Evolutionary conservation across 2,113 vertebrate genomes (phyloP).

Genomic region (Macroglossus sobrinus): DNA sequence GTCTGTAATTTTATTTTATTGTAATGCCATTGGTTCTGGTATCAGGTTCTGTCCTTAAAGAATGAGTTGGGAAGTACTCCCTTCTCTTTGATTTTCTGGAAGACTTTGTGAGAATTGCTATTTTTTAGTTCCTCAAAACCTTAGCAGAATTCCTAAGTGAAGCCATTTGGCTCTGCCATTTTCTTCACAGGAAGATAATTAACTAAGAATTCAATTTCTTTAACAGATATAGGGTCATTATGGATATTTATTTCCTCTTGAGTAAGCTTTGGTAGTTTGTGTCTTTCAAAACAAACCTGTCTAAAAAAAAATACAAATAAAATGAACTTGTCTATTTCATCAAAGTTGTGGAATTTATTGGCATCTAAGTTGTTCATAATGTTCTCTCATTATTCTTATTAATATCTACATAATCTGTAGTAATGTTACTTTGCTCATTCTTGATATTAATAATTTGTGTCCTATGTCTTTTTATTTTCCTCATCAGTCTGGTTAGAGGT

Average conservation of each 20-base stretch:
- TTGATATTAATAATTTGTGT: background rate
- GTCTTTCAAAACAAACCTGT: slow-evolving; percentile 16
- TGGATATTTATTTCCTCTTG: background rate
- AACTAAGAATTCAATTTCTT: background rate
- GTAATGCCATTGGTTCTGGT: too few relatives aligned
- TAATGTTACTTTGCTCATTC: too few relatives aligned
- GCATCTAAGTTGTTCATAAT: too few relatives aligned
- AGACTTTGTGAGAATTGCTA: background rate
- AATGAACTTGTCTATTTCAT: too few relatives aligned
- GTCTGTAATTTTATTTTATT: too few relatives aligned
- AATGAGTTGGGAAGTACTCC: too few relatives aligned
- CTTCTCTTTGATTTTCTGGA: too few relatives aligned
- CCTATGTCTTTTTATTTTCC: background rate
- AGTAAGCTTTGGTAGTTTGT: background rate
- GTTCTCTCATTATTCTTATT: too few relatives aligned
- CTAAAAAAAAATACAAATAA: too few relatives aligned
- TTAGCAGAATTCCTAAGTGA: slow-evolving; percentile 27
- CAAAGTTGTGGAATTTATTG: too few relatives aligned
- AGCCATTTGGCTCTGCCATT: background rate
- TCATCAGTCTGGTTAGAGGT: background rate
- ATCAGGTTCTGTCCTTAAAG: too few relatives aligned
- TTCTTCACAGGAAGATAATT: background rate
- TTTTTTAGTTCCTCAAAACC: background rate
- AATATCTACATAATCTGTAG: too few relatives aligned
- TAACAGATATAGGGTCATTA: background rate